phyloP scores from a whole-genome alignment of 1,140 invertebrate genomes.

The Grapholita molesta region DNA sequence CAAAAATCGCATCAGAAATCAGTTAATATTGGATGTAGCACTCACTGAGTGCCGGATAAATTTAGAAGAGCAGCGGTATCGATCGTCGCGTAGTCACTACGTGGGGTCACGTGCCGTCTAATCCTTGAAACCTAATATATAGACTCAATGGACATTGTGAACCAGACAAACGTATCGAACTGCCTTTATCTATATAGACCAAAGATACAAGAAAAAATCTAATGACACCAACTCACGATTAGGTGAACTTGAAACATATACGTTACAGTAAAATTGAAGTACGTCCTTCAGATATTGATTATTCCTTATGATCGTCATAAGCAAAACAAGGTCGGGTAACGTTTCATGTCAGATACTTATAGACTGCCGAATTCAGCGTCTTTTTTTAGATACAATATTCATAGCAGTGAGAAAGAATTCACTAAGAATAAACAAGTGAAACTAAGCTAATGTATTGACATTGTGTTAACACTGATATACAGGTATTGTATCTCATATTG shows the following conservation, averaged over 20 bases:
- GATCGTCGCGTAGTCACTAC: background rate
- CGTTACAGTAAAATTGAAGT: too few relatives aligned
- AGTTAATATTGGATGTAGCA: background rate
- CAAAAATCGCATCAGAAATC: background rate
- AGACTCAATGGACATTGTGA: background rate
- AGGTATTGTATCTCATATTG: too few relatives aligned
- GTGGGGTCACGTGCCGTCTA: background rate
- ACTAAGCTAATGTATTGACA: too few relatives aligned
- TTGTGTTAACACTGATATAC: too few relatives aligned
- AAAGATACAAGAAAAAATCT: background rate
- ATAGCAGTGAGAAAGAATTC: too few relatives aligned
- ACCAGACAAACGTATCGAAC: background rate
- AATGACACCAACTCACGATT: background rate
- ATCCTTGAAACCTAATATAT: slow-evolving; percentile 5
- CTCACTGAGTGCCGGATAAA: background rate
- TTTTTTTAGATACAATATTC: too few relatives aligned
- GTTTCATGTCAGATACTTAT: background rate
- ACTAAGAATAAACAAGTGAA: too few relatives aligned
- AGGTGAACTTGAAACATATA: background rate
- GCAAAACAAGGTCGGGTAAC: background rate
- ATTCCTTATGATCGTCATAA: background rate
- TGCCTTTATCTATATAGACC: background rate
- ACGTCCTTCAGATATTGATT: background rate
- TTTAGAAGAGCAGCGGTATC: background rate
- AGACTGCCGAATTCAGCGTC: too few relatives aligned